phyloP scores from a whole-genome alignment of 2,888 invertebrate species.

The Synanthedon formicaeformis region DNA sequence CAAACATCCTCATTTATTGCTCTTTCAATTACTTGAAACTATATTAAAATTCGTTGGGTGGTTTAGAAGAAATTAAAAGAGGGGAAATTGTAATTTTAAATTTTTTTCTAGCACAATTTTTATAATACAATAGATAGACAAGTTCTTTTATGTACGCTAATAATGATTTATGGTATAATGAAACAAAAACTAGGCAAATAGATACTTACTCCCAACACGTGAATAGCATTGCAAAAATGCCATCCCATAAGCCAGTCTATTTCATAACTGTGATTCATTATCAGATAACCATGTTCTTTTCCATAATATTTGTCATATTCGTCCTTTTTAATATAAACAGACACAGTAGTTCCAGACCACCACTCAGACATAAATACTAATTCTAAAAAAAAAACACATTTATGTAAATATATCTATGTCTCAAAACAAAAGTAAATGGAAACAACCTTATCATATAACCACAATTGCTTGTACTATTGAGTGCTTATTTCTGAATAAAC shows the following conservation, averaged over 20 bases:
- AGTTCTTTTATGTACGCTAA: too few species aligned
- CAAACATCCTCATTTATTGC: too few species aligned
- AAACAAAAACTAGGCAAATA: too few species aligned
- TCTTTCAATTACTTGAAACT: too few species aligned
- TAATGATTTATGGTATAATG: too few species aligned
- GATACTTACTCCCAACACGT: slow-evolving; percentile 82
- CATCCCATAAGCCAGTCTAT: slow-evolving; percentile 96
- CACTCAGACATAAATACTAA: slow-evolving; percentile 92
- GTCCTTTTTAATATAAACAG: slow-evolving; percentile 82
- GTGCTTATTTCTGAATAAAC: neutral
- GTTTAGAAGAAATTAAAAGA: too few species aligned
- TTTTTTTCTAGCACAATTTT: too few species aligned
- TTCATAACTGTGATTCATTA: slow-evolving; percentile 97
- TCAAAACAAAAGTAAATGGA: neutral
- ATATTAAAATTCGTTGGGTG: too few species aligned
- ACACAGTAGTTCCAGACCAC: slow-evolving; percentile 86
- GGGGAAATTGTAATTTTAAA: too few species aligned
- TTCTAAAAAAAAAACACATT: slow-evolving; percentile 72
- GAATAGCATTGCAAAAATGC: slow-evolving; percentile 86
- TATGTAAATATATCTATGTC: slow-evolving; percentile 3
- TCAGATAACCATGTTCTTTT: slow-evolving; percentile 87
- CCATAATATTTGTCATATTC: slow-evolving; percentile 84
- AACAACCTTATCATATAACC: neutral
- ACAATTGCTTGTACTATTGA: neutral
- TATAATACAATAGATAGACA: too few species aligned